Evolutionary conservation across 2,888 invertebrate genomes (phyloP).

Genomic region (Dendrolimus pini): DNA sequence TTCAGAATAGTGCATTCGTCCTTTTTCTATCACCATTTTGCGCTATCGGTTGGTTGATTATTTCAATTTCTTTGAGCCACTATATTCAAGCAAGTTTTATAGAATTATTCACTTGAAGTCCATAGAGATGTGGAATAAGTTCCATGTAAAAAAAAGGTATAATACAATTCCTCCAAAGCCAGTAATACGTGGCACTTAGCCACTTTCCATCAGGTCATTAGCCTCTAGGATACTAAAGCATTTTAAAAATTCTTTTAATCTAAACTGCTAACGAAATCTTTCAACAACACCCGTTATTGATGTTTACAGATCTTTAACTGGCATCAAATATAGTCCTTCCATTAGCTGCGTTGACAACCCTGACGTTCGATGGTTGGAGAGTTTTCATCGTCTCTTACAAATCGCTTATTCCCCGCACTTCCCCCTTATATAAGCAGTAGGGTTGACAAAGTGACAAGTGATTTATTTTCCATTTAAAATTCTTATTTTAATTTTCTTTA

Average conservation of each 20-base stretch:
- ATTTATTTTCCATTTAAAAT: background rate
- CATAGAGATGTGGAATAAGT: no score
- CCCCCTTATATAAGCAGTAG: constrained; percentile 20
- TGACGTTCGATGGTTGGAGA: constrained; percentile 55
- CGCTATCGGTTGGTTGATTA: no score
- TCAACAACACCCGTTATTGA: background rate
- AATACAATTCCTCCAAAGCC: no score
- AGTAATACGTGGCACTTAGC: no score
- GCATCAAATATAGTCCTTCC: constrained; percentile 19
- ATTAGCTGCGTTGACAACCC: constrained; percentile 55
- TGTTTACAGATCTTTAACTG: constrained; percentile 2
- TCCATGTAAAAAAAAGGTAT: no score
- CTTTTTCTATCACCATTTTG: no score
- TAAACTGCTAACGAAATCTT: background rate
- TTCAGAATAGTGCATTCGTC: no score
- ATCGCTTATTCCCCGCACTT: constrained; percentile 50
- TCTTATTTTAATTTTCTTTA: no score
- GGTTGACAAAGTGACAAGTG: constrained; percentile 7
- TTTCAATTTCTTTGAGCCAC: no score
- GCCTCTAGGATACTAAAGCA: background rate
- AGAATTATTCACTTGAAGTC: no score
- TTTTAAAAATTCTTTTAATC: background rate
- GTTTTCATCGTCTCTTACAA: constrained; percentile 70
- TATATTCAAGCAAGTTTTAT: no score
- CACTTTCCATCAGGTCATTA: no score